Conservation (phyloP, 2,113 vertebrate genomes). For the Corynorhinus townsendii region DNA sequence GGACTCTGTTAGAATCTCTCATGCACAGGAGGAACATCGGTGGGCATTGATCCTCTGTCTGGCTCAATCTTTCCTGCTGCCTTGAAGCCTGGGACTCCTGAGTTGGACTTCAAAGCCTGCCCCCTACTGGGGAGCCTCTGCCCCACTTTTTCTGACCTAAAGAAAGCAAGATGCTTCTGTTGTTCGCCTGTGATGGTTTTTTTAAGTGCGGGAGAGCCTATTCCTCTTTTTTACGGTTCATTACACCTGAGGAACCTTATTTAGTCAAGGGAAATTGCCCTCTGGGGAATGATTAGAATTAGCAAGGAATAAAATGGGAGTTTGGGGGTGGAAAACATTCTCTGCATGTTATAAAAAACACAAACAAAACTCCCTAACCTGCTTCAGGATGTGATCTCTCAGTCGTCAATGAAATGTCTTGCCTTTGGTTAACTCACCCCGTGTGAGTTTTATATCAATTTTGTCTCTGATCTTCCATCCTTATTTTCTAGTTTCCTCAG, state of each 20-base stretch:
- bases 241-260: conserved; percentile 61
- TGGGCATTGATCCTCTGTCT: background rate
- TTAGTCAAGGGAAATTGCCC: conserved; percentile 57
- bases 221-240: conserved; percentile 45
- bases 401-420: background rate
- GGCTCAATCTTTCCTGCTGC: background rate
- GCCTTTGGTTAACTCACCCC: background rate
- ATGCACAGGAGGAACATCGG: background rate
- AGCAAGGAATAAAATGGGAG: conserved; percentile 42
- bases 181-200: conserved; percentile 5
- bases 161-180: conserved; percentile 11
- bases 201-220: background rate
- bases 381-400: background rate
- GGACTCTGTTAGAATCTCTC: background rate
- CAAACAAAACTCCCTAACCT: background rate
- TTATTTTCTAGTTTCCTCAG: background rate
- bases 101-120: background rate
- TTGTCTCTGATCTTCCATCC: background rate
- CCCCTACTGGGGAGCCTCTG: background rate
- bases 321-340: conserved; percentile 26
- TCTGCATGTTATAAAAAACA: background rate
- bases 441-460: background rate
- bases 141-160: background rate
- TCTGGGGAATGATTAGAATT: conserved; percentile 37
- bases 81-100: background rate